Evolutionary conservation across 1,140 invertebrate species (phyloP).

Genomic region (Hycleus cichorii): DNA sequence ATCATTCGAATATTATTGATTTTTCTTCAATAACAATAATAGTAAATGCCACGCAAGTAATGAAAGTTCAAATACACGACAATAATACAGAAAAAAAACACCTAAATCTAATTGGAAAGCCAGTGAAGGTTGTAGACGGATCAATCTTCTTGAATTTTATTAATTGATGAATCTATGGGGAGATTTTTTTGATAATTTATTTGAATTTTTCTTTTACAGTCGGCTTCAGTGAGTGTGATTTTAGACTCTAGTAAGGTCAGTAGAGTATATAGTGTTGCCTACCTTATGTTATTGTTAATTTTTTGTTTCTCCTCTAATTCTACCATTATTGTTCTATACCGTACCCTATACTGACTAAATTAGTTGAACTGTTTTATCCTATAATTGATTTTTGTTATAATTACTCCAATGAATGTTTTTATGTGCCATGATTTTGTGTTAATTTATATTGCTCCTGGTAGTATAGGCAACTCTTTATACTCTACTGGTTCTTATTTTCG

Average conservation of each 20-base stretch:
- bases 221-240: conserved; percentile 35
- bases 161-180: neutral
- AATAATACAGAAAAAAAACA: too few species aligned
- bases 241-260: conserved; percentile 34
- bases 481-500: conserved; percentile 14
- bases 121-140: too few species aligned
- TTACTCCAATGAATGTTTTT: neutral
- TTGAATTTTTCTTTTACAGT: conserved; percentile 32
- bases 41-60: too few species aligned
- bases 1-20: too few species aligned
- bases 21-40: too few species aligned
- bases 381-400: neutral
- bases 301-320: conserved; percentile 4
- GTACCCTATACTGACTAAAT: neutral
- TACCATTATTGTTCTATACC: too few species aligned
- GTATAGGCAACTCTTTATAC: conserved; percentile 20
- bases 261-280: conserved; percentile 34
- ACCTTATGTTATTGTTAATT: conserved; percentile 10
- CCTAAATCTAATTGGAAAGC: too few species aligned
- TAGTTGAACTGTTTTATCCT: neutral
- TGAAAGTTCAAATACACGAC: too few species aligned
- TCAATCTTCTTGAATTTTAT: neutral
- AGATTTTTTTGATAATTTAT: neutral
- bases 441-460: conserved; percentile 8
- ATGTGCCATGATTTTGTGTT: conserved; percentile 3